Conservation (phyloP, 2,113 vertebrate species). For the Albula glossodonta region DNA sequence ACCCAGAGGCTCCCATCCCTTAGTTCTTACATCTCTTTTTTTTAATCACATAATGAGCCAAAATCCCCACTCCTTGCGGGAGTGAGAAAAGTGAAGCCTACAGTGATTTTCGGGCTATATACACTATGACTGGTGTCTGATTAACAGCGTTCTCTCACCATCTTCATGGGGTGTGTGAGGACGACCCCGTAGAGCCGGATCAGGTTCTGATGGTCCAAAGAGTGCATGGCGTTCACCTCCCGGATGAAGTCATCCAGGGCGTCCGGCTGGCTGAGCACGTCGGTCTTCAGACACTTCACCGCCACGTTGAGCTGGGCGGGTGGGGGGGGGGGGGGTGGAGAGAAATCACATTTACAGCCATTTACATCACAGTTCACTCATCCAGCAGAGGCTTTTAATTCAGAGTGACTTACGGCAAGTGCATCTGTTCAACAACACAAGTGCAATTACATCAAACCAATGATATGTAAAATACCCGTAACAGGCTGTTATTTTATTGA, state of each 20-base stretch:
- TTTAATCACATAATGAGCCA: too few relatives aligned
- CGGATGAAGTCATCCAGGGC: conserved; percentile 94
- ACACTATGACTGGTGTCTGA: background rate
- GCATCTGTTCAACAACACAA: too few relatives aligned
- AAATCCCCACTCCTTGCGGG: too few relatives aligned
- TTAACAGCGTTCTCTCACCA: conserved; percentile 72
- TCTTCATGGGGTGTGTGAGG: conserved; percentile 98
- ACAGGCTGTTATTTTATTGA: too few relatives aligned
- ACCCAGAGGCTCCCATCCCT: too few relatives aligned
- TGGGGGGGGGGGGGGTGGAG: too few relatives aligned
- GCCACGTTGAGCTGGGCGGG: conserved; percentile 85
- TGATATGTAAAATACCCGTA: too few relatives aligned
- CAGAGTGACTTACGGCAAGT: too few relatives aligned
- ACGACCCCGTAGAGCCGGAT: conserved; percentile 92
- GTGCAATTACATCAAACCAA: too few relatives aligned
- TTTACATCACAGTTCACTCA: background rate
- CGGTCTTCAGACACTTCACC: conserved; percentile 93
- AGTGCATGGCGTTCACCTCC: conserved; percentile 98
- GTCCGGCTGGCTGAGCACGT: conserved; percentile 86
- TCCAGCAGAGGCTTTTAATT: too few relatives aligned
- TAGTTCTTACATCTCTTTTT: too few relatives aligned
- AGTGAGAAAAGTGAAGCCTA: too few relatives aligned
- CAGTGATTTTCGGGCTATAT: background rate
- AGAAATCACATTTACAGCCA: background rate
- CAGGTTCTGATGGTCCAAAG: conserved; percentile 91